Evolutionary conservation across 2,797 vertebrate genomes (phyloP).

Genomic region (Lepus townsendii): DNA sequence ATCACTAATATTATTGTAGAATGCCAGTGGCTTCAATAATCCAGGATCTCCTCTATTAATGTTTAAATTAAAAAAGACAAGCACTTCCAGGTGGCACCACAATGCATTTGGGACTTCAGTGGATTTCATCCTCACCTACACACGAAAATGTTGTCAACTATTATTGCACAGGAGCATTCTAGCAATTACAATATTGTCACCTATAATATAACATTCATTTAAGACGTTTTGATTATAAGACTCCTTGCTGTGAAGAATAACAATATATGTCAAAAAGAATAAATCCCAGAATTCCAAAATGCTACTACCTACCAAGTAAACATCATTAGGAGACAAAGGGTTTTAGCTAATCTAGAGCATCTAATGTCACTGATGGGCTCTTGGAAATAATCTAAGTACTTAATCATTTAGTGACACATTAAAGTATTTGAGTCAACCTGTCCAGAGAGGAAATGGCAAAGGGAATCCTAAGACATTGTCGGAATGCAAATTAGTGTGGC

Average conservation of each 20-base stretch:
- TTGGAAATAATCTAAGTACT: background rate
- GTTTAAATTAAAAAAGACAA: background rate
- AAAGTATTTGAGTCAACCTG: background rate
- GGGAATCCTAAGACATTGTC: too few relatives aligned
- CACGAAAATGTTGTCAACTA: background rate
- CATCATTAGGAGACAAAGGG: background rate
- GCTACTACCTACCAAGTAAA: background rate
- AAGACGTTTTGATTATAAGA: background rate
- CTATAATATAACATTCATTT: background rate
- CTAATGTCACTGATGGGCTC: background rate
- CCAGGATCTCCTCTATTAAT: background rate
- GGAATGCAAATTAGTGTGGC: too few relatives aligned
- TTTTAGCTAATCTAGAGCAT: background rate
- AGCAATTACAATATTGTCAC: background rate
- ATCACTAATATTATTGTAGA: background rate
- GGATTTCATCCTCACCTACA: background rate
- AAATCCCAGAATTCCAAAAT: background rate
- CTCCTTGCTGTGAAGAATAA: background rate
- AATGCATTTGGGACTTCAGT: background rate
- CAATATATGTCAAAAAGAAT: background rate
- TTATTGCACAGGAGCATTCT: background rate
- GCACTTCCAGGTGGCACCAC: conserved; percentile 29
- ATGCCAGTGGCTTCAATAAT: background rate
- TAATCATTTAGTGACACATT: background rate
- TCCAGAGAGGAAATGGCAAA: background rate